Percentiles rank a stretch among this genome's conserved stretches.
Evolutionary conservation across 2,888 invertebrate genomes (phyloP).

Genomic region (Leptopilina drosophilae): DNA sequence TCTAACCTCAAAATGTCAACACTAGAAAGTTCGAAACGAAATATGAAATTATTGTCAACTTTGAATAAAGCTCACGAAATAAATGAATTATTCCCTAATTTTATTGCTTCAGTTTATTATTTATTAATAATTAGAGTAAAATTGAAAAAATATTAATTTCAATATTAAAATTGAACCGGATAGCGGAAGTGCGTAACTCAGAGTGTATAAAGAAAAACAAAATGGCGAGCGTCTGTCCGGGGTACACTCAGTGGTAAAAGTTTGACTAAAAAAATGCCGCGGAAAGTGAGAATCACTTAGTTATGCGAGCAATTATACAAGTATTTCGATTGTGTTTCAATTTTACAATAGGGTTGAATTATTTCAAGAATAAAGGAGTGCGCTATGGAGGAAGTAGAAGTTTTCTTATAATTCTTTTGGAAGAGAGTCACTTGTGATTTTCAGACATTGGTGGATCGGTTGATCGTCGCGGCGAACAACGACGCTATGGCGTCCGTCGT

Average conservation of each 20-base stretch:
- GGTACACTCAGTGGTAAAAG: conserved; percentile 54
- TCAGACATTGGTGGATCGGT: conserved; percentile 22
- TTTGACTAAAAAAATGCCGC: conserved; percentile 53
- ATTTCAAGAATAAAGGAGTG: conserved; percentile 17
- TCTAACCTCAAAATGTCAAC: no score
- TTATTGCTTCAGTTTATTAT: no score
- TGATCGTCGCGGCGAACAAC: conserved; percentile 60
- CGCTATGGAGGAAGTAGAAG: neutral
- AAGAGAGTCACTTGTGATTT: conserved; percentile 16
- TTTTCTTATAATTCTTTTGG: neutral
- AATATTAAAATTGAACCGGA: conserved; percentile 32
- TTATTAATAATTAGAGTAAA: no score
- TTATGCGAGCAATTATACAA: conserved; percentile 44
- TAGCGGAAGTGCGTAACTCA: conserved; percentile 23
- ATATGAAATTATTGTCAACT: no score
- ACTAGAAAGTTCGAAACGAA: no score
- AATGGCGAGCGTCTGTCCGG: conserved; percentile 54
- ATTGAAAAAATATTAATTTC: neutral
- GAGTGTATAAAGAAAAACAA: conserved; percentile 35
- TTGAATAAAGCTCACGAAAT: no score
- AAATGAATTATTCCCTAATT: no score
- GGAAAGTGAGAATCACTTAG: conserved; percentile 47
- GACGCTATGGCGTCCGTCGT: conserved; percentile 74
- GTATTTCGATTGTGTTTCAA: conserved; percentile 23
- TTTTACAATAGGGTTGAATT: neutral